These are phyloP conservation scores for Ophion ventricosus DNA, from an alignment of 2,888 invertebrate genomes.

Conservation along the genomic window DNA sequence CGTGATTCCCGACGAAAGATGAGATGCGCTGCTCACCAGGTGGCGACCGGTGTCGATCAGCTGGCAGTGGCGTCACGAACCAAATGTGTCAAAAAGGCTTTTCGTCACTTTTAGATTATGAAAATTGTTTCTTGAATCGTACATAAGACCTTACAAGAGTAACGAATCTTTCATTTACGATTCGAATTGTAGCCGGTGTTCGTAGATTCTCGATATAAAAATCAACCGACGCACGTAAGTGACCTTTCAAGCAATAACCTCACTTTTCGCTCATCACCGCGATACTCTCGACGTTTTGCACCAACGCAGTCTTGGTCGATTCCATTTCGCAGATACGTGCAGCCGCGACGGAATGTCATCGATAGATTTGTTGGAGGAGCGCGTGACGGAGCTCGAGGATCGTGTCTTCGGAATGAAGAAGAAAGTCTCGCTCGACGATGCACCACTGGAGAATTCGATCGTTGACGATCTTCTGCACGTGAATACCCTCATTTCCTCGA, in stretches of 20 bases:
- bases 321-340: slow-evolving; percentile 19
- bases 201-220: not conserved
- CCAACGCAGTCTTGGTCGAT: not conserved
- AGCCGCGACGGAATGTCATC: slow-evolving; percentile 64
- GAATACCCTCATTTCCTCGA: slow-evolving; percentile 84
- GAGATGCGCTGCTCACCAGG: not conserved
- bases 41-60: not conserved
- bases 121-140: not conserved
- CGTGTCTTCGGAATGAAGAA: slow-evolving; percentile 79
- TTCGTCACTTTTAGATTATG: not conserved
- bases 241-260: not conserved
- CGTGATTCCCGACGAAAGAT: not conserved
- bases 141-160: not conserved
- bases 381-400: slow-evolving; percentile 83
- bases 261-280: not conserved
- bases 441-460: slow-evolving; percentile 78
- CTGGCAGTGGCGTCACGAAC: not conserved
- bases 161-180: not conserved
- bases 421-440: slow-evolving; percentile 71
- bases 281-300: not conserved
- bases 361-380: slow-evolving; percentile 83
- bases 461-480: slow-evolving; percentile 83
- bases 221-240: not conserved
- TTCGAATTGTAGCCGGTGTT: not conserved
- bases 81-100: slow-evolving; percentile 28